phyloP scores from a whole-genome alignment of 2,888 invertebrate species.

The Campoletis raptor region DNA sequence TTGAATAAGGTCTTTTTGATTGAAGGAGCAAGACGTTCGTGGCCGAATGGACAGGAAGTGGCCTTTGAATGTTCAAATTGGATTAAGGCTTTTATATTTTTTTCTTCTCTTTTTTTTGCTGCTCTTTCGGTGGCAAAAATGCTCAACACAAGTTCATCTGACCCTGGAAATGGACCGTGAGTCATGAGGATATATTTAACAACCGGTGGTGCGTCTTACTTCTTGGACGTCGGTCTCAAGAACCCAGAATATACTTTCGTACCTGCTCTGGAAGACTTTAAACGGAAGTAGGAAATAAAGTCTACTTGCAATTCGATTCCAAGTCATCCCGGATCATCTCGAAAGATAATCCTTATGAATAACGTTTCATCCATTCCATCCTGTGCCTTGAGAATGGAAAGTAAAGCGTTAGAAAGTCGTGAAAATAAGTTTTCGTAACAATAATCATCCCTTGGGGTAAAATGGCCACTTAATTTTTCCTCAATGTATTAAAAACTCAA shows the following conservation, averaged over 20 bases:
- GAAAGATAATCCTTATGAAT: constrained; percentile 34
- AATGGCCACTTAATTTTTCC: background rate
- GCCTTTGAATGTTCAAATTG: constrained; percentile 79
- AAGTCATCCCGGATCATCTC: constrained; percentile 26
- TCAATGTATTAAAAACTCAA: background rate
- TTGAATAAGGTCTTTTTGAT: background rate
- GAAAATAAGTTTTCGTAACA: background rate
- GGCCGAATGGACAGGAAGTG: constrained; percentile 82
- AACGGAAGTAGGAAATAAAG: constrained; percentile 36
- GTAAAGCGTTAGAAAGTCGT: background rate
- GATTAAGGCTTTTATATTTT: constrained; percentile 73
- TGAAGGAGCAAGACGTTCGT: constrained; percentile 60
- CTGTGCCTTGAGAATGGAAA: background rate
- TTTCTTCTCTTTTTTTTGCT: constrained; percentile 8
- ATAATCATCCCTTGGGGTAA: background rate
- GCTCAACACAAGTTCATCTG: constrained; percentile 34
- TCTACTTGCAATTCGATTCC: constrained; percentile 26
- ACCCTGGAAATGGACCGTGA: constrained; percentile 37
- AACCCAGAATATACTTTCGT: constrained; percentile 2
- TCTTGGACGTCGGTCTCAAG: constrained; percentile 50
- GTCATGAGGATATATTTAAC: constrained; percentile 24
- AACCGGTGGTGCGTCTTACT: constrained; percentile 12
- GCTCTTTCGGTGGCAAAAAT: constrained; percentile 36
- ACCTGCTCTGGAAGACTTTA: constrained; percentile 9
- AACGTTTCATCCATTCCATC: constrained; percentile 34